These are phyloP conservation scores for western clawed frog (Xenopus tropicalis) DNA, from an alignment of 2,113 vertebrate species.

Conservation along the genomic window UCB_Xtro_10.0 CM004444.2:57668001-57668500, in stretches of 20 bases:
- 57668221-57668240: not conserved
- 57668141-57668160: no score
- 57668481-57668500: conserved; percentile 18
- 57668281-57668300: conserved; percentile 18
- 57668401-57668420: conserved; percentile 39
- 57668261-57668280: conserved; percentile 14
- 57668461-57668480: conserved; percentile 23
- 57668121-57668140: no score
- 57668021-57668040: no score
- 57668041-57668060: no score
- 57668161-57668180: no score
- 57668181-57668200: no score
- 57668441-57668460: conserved; percentile 16
- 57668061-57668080: no score
- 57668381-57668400: conserved; percentile 25
- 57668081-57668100: no score
- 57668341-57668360: conserved; percentile 26
- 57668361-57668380: conserved; percentile 18
- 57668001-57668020: no score
- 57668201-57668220: no score
- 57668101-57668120: no score
- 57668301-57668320: conserved; percentile 15
- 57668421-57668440: conserved; percentile 24
- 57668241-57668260: conserved; percentile 13
- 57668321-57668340: conserved; percentile 8